phyloP scores from a whole-genome alignment of 2,113 vertebrate genomes.

The Coryphaenoides rupestris region DNA sequence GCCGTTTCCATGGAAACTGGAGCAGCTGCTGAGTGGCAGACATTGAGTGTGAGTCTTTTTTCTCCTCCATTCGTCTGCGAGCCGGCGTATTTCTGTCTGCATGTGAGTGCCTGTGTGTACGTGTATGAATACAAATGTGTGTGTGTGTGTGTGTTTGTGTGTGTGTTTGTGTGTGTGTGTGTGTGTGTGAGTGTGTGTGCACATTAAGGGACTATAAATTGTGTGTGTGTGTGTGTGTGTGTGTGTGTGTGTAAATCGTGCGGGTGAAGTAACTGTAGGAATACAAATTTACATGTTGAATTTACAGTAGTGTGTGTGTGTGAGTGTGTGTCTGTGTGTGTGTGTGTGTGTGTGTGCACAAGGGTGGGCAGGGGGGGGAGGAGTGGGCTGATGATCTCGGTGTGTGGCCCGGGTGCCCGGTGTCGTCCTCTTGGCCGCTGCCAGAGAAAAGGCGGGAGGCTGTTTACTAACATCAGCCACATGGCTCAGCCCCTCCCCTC shows the following conservation, averaged over 20 bases:
- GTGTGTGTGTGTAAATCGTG: no score
- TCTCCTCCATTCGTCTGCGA: slow-evolving; percentile 67
- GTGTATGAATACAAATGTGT: slow-evolving; percentile 40
- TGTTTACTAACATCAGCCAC: slow-evolving; percentile 94
- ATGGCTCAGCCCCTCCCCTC: slow-evolving; percentile 73
- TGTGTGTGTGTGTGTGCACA: slow-evolving; percentile 13
- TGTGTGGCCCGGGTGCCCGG: slow-evolving; percentile 78
- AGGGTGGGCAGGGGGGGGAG: neutral
- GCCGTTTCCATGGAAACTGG: slow-evolving; percentile 82
- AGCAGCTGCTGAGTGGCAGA: slow-evolving; percentile 92
- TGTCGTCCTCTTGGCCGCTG: slow-evolving; percentile 68
- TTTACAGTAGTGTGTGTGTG: slow-evolving; percentile 29
- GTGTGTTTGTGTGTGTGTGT: slow-evolving; percentile 60
- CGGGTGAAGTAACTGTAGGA: no score
- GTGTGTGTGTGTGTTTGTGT: slow-evolving; percentile 60
- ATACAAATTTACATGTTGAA: no score
- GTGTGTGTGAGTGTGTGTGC: slow-evolving; percentile 55
- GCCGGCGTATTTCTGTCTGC: slow-evolving; percentile 63
- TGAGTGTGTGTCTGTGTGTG: slow-evolving; percentile 61
- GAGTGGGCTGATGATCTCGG: slow-evolving; percentile 43
- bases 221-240: slow-evolving; percentile 9
- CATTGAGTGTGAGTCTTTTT: slow-evolving; percentile 62
- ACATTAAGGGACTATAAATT: neutral
- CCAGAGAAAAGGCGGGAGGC: slow-evolving; percentile 77
- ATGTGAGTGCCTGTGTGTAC: slow-evolving; percentile 64